These are phyloP conservation scores for Macrochelys suwanniensis DNA, from an alignment of 2,797 vertebrate genomes.

Conservation along the genomic window DNA sequence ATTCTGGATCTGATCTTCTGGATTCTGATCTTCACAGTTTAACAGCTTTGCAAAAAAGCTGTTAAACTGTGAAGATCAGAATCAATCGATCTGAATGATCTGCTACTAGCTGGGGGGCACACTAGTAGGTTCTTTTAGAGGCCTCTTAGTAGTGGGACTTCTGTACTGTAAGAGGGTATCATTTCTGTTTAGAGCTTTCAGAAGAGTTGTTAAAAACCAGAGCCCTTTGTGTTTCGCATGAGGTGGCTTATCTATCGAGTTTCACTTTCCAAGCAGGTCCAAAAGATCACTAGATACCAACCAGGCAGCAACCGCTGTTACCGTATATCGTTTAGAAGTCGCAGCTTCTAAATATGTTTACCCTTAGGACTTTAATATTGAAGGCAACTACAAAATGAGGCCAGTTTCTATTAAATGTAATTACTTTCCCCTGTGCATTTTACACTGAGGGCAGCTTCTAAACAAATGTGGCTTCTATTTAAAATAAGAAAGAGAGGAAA, in stretches of 20 bases:
- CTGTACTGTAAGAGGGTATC: neutral
- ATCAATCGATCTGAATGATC: neutral
- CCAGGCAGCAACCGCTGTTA: neutral
- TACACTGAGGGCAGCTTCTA: conserved; percentile 47
- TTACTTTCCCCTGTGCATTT: conserved; percentile 34
- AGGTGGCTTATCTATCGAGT: conserved; percentile 39
- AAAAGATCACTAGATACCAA: conserved; percentile 27
- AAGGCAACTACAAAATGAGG: conserved; percentile 38
- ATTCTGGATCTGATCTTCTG: too few relatives aligned
- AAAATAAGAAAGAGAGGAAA: neutral
- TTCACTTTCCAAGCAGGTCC: conserved; percentile 39
- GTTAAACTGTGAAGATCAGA: neutral
- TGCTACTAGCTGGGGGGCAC: neutral
- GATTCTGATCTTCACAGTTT: too few relatives aligned
- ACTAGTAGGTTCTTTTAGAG: neutral
- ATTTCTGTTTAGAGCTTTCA: conserved; percentile 34
- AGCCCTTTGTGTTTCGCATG: conserved; percentile 42
- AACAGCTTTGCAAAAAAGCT: neutral
- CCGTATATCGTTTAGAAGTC: conserved; percentile 36
- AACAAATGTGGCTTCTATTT: conserved; percentile 54
- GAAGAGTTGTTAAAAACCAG: conserved; percentile 62
- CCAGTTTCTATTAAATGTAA: conserved; percentile 47
- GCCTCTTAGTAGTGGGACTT: conserved; percentile 11
- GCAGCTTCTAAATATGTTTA: neutral
- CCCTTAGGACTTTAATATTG: neutral